A percentile compares a stretch with the other conserved stretches of the same genome.
These are phyloP conservation scores for Neodiprion virginianus DNA, from an alignment of 1,140 invertebrate genomes.

Conservation along the genomic window DNA sequence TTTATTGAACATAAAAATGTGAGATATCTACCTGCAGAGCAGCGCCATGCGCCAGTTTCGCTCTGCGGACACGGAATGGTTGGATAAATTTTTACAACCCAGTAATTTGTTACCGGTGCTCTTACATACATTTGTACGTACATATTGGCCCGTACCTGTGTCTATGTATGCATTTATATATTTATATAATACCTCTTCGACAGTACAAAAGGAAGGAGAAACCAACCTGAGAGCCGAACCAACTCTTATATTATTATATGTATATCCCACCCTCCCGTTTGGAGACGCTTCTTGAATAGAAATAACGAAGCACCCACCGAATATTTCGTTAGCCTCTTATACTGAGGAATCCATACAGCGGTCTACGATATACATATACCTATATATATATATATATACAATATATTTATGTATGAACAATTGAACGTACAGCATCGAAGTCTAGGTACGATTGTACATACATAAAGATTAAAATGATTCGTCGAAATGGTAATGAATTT, in stretches of 20 bases:
- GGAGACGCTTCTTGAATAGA: neutral
- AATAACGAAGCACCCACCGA: neutral
- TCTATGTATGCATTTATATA: too few species aligned
- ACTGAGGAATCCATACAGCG: too few species aligned
- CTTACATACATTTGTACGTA: neutral
- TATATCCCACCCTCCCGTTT: neutral
- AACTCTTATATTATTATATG: neutral
- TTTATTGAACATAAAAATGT: conserved; percentile 4
- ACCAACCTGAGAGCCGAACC: neutral
- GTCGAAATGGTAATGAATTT: too few species aligned
- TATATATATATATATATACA: too few species aligned
- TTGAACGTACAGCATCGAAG: too few species aligned
- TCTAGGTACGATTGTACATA: too few species aligned
- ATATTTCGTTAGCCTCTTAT: too few species aligned
- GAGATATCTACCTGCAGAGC: neutral
- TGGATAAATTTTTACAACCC: conserved; percentile 3
- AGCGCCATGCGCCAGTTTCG: too few species aligned
- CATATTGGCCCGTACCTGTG: too few species aligned
- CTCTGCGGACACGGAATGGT: neutral
- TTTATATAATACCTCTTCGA: neutral
- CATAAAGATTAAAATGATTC: too few species aligned
- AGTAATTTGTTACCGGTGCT: neutral
- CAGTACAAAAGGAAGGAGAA: neutral
- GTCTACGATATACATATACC: too few species aligned
- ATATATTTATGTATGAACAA: too few species aligned